Conservation (phyloP, 2,113 vertebrate genomes). For the Callospermophilus lateralis region DNA sequence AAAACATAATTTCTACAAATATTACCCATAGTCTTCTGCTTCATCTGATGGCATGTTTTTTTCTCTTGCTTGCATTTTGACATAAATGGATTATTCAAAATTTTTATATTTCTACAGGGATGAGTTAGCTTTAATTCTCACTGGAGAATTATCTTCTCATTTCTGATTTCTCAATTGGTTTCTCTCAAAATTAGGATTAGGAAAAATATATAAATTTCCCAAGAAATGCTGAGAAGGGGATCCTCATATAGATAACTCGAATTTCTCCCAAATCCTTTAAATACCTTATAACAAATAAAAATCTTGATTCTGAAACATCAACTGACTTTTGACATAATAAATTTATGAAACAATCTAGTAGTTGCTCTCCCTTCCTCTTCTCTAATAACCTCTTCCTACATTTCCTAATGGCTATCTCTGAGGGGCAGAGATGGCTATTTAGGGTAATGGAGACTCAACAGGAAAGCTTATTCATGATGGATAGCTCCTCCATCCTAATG, state of each 20-base stretch:
- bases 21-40: background rate
- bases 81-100: background rate
- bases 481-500: background rate
- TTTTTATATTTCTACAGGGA: background rate
- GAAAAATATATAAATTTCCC: background rate
- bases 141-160: background rate
- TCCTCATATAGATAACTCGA: background rate
- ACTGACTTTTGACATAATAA: background rate
- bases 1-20: background rate
- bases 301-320: background rate
- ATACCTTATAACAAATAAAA: background rate
- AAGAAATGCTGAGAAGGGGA: background rate
- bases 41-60: background rate
- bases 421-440: background rate
- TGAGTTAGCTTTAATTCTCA: background rate
- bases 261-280: slow-evolving; percentile 7
- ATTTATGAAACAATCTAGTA: background rate
- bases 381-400: background rate
- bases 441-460: background rate
- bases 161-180: background rate
- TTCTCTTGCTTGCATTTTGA: background rate
- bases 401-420: background rate
- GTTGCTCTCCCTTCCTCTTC: background rate
- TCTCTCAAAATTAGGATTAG: slow-evolving; percentile 11
- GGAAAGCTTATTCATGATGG: background rate